These are phyloP conservation scores for Ecliptopera silaceata DNA, from an alignment of 2,888 invertebrate species.

Conservation along the genomic window DNA sequence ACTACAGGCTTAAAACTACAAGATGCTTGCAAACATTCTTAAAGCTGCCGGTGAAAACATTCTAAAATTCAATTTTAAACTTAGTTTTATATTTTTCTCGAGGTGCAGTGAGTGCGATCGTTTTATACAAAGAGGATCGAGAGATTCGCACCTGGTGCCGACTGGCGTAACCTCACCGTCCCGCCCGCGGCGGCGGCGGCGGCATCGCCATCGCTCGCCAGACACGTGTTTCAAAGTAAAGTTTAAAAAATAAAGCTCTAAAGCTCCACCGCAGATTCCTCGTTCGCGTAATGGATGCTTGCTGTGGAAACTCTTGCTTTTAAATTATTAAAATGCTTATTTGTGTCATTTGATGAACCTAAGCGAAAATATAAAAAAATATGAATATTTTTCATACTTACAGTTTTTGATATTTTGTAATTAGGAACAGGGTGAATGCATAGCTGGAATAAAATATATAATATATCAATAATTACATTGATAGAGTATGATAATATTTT, in stretches of 20 bases:
- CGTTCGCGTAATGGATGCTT: slow-evolving; percentile 43
- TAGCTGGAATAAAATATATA: too few relatives aligned
- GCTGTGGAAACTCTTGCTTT: slow-evolving; percentile 39
- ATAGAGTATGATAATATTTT: too few relatives aligned
- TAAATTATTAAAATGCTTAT: slow-evolving; percentile 20
- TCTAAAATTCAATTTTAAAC: slow-evolving; percentile 29
- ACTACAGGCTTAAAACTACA: too few relatives aligned
- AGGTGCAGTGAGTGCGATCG: slow-evolving; percentile 31
- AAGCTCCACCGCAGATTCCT: slow-evolving; percentile 33
- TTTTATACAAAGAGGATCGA: slow-evolving; percentile 50
- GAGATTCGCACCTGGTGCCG: slow-evolving; percentile 53
- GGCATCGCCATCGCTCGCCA: slow-evolving; percentile 25
- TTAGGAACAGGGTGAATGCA: too few relatives aligned
- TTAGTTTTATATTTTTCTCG: slow-evolving; percentile 30
- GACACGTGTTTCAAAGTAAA: slow-evolving; percentile 41
- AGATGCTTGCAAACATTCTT: neutral
- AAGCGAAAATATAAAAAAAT: too few relatives aligned
- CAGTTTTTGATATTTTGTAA: too few relatives aligned
- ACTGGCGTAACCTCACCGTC: slow-evolving; percentile 30
- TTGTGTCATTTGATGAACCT: neutral
- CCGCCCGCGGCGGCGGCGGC: slow-evolving; percentile 14
- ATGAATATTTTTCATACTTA: too few relatives aligned
- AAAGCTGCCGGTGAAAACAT: slow-evolving; percentile 8
- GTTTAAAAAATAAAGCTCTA: slow-evolving; percentile 25
- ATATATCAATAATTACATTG: too few relatives aligned